Conservation (phyloP, 2,888 invertebrate genomes). For the Elmis aenea region DNA sequence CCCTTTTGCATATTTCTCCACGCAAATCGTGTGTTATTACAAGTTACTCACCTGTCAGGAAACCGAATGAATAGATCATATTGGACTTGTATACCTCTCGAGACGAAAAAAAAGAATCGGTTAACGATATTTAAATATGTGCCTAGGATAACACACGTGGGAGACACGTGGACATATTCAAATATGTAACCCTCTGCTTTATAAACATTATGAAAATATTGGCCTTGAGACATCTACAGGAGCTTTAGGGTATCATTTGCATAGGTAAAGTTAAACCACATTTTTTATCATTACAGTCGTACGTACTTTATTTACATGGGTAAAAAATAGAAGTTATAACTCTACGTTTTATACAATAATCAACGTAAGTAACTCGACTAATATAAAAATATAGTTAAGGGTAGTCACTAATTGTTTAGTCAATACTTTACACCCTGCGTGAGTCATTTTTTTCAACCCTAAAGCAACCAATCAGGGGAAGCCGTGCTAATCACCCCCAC, state of each 20-base stretch:
- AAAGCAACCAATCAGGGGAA: slow-evolving; percentile 47
- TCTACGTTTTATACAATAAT: no score
- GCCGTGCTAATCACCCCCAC: slow-evolving; percentile 46
- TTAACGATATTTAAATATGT: slow-evolving; percentile 3
- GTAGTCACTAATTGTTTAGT: slow-evolving; percentile 50
- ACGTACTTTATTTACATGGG: no score
- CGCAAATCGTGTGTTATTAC: slow-evolving; percentile 7
- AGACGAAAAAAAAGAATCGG: no score
- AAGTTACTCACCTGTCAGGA: slow-evolving; percentile 14
- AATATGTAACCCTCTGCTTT: slow-evolving; percentile 11
- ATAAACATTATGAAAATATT: slow-evolving; percentile 19
- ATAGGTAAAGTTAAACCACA: no score
- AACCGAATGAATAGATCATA: no score
- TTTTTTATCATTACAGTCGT: no score
- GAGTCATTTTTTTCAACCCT: slow-evolving; percentile 50
- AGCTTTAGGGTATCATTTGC: no score
- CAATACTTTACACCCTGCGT: slow-evolving; percentile 51
- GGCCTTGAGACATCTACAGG: slow-evolving; percentile 15
- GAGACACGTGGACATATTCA: slow-evolving; percentile 22
- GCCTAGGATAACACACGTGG: no score
- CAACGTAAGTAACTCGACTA: slow-evolving; percentile 23
- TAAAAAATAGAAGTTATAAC: no score
- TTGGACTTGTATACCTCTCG: no score
- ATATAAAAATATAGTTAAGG: slow-evolving; percentile 46
- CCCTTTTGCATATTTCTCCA: slow-evolving; percentile 21